Evolutionary conservation across 2,113 vertebrate species (phyloP).

Genomic region (Clarias batrachus): DNA sequence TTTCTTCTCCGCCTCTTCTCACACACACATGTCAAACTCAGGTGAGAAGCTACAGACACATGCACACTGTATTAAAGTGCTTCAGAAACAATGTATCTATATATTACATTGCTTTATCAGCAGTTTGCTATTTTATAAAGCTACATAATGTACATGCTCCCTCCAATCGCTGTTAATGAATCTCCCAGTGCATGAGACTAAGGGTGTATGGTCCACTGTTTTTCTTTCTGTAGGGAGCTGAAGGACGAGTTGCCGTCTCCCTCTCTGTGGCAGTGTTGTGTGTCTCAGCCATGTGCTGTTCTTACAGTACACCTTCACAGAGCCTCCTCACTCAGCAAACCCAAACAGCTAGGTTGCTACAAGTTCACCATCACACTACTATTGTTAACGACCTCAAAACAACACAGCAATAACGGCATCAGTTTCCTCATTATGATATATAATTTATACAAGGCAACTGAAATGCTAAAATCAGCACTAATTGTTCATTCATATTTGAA

Average conservation of each 20-base stretch:
- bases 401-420: background rate
- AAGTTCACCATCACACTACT: background rate
- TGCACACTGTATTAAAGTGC: background rate
- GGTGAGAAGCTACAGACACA: conserved; percentile 47
- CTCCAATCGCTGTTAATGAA: background rate
- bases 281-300: conserved; percentile 65
- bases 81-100: background rate
- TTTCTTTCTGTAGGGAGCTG: conserved; percentile 63
- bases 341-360: conserved; percentile 67
- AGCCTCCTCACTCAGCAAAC: conserved; percentile 64
- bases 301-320: conserved; percentile 71
- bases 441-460: background rate
- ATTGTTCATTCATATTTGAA: background rate
- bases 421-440: background rate
- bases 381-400: background rate
- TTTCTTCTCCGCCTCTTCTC: conserved; percentile 77
- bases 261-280: conserved; percentile 65
- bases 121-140: background rate
- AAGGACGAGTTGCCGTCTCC: conserved; percentile 65
- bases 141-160: background rate
- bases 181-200: background rate
- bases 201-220: background rate
- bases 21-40: conserved; percentile 64
- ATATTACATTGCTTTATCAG: background rate
- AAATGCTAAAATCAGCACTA: background rate